These are phyloP conservation scores for Bursaphelenchus mucronatus DNA, from an alignment of 1,140 invertebrate genomes.

Conservation along the genomic window DNA sequence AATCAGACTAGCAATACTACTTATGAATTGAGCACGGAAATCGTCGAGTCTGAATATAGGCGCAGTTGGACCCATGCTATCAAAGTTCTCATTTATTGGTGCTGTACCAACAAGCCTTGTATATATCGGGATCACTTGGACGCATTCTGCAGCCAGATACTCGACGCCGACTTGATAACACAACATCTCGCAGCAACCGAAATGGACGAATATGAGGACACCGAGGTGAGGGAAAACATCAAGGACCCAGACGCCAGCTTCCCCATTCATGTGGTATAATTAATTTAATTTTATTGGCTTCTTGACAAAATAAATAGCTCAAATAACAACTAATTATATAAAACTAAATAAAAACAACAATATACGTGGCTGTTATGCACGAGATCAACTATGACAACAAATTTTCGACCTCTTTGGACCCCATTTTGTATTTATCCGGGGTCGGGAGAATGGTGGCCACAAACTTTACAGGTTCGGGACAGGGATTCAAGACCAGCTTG, in stretches of 20 bases:
- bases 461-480: conserved; percentile 24
- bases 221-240: background rate
- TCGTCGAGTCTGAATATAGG: too few species aligned
- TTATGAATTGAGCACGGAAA: too few species aligned
- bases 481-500: conserved; percentile 19
- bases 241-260: background rate
- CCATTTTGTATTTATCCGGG: background rate
- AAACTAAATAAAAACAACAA: conserved; percentile 8
- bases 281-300: too few species aligned
- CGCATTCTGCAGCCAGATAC: background rate
- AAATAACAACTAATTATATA: conserved; percentile 15
- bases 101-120: conserved; percentile 12
- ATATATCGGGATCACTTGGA: conserved; percentile 12
- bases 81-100: conserved; percentile 4
- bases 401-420: background rate
- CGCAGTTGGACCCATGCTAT: too few species aligned
- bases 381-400: background rate
- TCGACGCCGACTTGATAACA: conserved; percentile 1
- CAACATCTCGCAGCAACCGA: conserved; percentile 2
- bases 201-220: conserved; percentile 1
- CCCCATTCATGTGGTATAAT: too few species aligned
- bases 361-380: too few species aligned
- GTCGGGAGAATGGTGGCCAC: conserved; percentile 2
- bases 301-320: background rate
- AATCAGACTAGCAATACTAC: too few species aligned